A percentile compares a stretch with the other conserved stretches of the same genome.
phyloP scores from a whole-genome alignment of 2,888 invertebrate species.

The Lissocephala sabroskyi region DNA sequence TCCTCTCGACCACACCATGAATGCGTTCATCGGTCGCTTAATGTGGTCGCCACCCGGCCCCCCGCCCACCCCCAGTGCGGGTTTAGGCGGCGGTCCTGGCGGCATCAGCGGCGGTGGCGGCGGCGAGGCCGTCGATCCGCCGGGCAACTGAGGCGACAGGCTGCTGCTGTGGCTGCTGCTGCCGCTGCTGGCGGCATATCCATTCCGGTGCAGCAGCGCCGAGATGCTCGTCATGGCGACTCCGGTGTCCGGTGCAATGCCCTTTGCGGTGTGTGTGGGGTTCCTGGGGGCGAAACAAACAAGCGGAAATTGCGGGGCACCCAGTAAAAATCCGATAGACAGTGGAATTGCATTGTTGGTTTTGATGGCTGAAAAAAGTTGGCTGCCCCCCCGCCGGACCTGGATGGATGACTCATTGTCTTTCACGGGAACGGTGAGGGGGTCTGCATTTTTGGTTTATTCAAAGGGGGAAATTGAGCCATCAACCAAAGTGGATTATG shows the following conservation, averaged over 20 bases:
- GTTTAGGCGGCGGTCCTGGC: conserved; percentile 21
- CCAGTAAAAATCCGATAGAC: no score
- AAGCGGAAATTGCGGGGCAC: no score
- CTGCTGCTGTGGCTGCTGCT: conserved; percentile 42
- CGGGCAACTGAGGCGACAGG: conserved; percentile 47
- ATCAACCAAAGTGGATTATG: no score
- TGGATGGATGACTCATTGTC: no score
- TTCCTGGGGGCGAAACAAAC: not conserved
- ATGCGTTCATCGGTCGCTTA: conserved; percentile 98
- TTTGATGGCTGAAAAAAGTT: no score
- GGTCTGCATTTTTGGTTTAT: no score
- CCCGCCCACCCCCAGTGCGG: conserved; percentile 4
- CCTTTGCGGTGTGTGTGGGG: no score
- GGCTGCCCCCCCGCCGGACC: no score
- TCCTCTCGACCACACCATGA: conserved; percentile 96
- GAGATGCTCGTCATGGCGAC: conserved; percentile 52
- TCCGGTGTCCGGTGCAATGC: not conserved
- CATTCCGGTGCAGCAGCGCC: conserved; percentile 47
- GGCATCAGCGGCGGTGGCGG: conserved; percentile 24
- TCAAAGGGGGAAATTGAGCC: no score
- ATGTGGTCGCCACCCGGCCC: conserved; percentile 79
- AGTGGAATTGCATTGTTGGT: no score
- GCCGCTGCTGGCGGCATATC: conserved; percentile 49
- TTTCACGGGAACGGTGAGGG: no score
- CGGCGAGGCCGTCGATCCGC: conserved; percentile 27